Evolutionary conservation across 2,113 vertebrate genomes (phyloP).

Genomic region (Alaudala cheleensis): DNA sequence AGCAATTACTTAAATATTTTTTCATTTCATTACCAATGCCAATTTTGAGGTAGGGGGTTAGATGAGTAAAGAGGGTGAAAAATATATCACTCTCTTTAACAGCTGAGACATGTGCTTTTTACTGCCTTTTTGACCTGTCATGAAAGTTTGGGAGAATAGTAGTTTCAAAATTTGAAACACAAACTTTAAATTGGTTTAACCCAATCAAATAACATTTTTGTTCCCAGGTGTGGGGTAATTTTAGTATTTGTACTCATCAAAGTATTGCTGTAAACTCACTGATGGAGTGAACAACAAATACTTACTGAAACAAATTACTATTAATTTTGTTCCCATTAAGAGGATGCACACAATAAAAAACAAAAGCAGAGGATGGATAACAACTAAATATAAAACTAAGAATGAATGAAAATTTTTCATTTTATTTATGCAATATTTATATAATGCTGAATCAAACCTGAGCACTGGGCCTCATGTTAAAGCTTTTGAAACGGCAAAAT

Average conservation of each 20-base stretch:
- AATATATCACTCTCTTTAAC: not conserved
- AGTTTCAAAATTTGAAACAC: not conserved
- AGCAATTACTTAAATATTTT: not conserved
- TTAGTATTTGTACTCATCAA: not conserved
- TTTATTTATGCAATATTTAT: not conserved
- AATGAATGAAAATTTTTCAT: not conserved
- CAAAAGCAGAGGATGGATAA: not conserved
- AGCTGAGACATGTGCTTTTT: not conserved
- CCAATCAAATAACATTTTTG: not conserved
- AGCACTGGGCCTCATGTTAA: not conserved
- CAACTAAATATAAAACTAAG: not conserved
- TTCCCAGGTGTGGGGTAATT: not conserved
- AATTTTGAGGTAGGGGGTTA: not conserved
- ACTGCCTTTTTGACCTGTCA: not conserved
- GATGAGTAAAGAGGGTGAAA: conserved; percentile 46
- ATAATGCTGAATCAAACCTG: not conserved
- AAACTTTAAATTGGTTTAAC: not conserved
- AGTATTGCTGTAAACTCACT: not conserved
- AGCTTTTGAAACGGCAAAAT: not conserved
- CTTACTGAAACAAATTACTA: not conserved
- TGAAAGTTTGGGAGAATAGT: not conserved
- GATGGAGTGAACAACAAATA: not conserved
- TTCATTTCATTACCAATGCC: not conserved
- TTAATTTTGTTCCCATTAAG: not conserved
- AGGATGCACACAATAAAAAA: not conserved